A percentile compares a stretch with the other conserved stretches of the same genome.
phyloP scores from a whole-genome alignment of 2,797 vertebrate species.

The Myotis pilosus region DNA sequence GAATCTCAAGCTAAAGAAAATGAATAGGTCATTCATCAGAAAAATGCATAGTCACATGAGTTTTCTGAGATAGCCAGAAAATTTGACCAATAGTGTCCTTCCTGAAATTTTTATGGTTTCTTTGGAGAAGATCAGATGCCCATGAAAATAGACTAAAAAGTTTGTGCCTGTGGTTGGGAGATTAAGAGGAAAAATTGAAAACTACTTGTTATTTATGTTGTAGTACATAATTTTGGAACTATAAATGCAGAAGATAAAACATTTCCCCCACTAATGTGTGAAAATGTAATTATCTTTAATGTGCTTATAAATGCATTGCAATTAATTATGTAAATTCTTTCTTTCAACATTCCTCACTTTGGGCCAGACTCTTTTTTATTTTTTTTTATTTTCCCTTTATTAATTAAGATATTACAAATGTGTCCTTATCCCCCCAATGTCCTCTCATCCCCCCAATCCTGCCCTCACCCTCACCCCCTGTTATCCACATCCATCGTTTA shows the following conservation, averaged over 20 bases:
- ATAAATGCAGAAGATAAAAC: background rate
- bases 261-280: background rate
- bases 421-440: no score
- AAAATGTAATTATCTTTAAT: constrained; percentile 23
- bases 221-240: background rate
- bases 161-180: background rate
- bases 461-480: no score
- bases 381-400: no score
- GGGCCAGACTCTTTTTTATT: background rate
- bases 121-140: background rate
- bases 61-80: background rate
- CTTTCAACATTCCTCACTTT: background rate
- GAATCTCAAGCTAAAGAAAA: constrained; percentile 18
- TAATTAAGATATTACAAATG: no score
- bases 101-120: background rate
- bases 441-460: no score
- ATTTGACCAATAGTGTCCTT: background rate
- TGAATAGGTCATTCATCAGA: background rate
- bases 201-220: background rate
- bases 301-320: background rate
- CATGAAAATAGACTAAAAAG: constrained; percentile 55
- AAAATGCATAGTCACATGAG: background rate
- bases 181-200: constrained; percentile 28
- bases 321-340: constrained; percentile 27
- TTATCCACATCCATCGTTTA: no score